Conservation (phyloP, 2,797 vertebrate species). For the Avahi laniger region DNA sequence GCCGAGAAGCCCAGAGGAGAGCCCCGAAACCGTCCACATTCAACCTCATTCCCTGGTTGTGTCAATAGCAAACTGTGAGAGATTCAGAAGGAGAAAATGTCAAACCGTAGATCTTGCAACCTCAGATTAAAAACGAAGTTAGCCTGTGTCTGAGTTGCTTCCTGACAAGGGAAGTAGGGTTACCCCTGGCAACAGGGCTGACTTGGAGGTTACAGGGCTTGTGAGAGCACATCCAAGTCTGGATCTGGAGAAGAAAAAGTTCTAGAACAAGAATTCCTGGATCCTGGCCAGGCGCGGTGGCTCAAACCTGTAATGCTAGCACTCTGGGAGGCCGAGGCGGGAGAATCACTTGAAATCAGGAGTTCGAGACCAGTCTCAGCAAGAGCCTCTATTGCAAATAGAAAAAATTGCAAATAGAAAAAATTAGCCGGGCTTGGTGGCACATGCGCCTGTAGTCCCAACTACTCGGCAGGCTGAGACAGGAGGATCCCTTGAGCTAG, state of each 20-base stretch:
- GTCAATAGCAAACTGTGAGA: background rate
- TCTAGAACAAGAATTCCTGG: background rate
- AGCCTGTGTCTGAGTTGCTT: background rate
- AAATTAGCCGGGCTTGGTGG: too few species aligned
- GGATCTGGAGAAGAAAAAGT: background rate
- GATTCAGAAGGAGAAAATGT: background rate
- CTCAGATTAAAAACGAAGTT: slow-evolving; percentile 14
- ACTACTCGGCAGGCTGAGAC: too few species aligned
- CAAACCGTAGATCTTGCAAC: background rate
- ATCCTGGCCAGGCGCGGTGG: background rate
- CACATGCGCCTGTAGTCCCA: too few species aligned
- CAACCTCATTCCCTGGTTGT: background rate
- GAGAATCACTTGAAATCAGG: too few species aligned
- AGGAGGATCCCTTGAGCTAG: too few species aligned
- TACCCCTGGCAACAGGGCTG: background rate
- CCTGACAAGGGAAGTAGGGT: background rate
- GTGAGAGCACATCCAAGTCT: background rate
- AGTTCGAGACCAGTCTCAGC: too few species aligned
- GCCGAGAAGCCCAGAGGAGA: background rate
- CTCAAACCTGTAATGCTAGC: too few species aligned
- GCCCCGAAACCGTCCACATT: too few species aligned
- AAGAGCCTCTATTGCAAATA: too few species aligned
- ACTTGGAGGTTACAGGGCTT: background rate
- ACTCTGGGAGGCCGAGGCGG: too few species aligned
- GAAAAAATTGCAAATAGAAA: too few species aligned